Base-by-base conservation (phyloP, 1,140 invertebrate genomes). In the Aculops lycopersici region DNA sequence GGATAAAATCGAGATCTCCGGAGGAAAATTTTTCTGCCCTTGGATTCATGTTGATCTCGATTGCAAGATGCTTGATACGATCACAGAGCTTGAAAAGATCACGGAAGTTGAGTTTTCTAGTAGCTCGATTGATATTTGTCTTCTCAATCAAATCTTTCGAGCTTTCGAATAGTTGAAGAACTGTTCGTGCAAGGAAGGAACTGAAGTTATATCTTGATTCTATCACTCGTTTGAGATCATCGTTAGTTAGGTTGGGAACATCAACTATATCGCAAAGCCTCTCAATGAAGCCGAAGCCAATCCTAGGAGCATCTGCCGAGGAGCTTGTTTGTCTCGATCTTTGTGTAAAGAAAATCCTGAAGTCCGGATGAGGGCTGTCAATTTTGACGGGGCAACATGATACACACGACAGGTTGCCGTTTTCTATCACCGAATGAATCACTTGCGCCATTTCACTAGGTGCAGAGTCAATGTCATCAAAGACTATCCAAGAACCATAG, bases 381-480 rank as follows among this genome's bases (percentile, higher is more conserved):
- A 43, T 31, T 15, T 43, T 42, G 20, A 20, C 35, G 39, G 39
- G 37, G 35, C 43, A 46, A 18, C 43, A 37, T 4, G 40, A 13
- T n/a, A 47, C 21, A 12, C 36, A 42, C 3, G 5, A 4, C 14
- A 47, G 19, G 15, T 42, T 39, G 38, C 40, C 43, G 4, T 45
- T 40, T 60, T 95, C 79, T 17, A 92, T 55, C 1, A 98, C 60
- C 21, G 73, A 72, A 42, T 73, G 67, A 3, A 98, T 52, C 19
- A 86, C 66, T 2, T 81, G 76, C 0, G 79, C 69, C 1, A 95
- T 77, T 59, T 98, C 92, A 52, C 77, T 66, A 4, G 76, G 74
- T 12, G 83, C 84, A 48, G 69, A 71, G 52, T 97, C 86, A 42
- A 98, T 71, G 55, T 97, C 90, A 65, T 98, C 90, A 31, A 98